Base-by-base conservation (phyloP, 2,113 vertebrate species). In the Oceanites oceanicus region DNA sequence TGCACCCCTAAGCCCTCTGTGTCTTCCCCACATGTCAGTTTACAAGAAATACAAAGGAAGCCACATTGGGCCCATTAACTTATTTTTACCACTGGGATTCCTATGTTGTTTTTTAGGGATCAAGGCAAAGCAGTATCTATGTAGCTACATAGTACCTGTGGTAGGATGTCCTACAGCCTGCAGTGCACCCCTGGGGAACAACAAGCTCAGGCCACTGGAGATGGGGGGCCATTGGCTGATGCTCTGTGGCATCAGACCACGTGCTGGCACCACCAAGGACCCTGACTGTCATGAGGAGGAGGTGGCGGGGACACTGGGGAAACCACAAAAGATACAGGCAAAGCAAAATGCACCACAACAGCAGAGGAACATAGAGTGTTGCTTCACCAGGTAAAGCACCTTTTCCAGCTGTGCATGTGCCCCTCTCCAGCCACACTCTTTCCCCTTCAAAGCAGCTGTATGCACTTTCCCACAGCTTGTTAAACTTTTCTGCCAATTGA, bases 361-460 rank as follows among this genome's bases (percentile, higher is more conserved):
- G 29, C 42, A 56, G 44, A 71, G 58, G n/a, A 85, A 78, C 47
- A 22, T 25, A 15, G 0, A 0, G 7, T 0, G 0, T 25, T 3
- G 1, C 30, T 82, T 86, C 40, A 47, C 14, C 63, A 79, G 32
- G 23, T 72, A 80, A 65, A 92, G 56, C 72, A 81, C 29, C 29
- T 90, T 80, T 88, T 66, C 53, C 47, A 66, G 63, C 44, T 53
- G 9, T 16, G 40, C 16, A 16, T 11, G 26, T 71, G 66, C 47
- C 36, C 2, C 7, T 70, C 78, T 86, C 50, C 56, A 13, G 2
- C 42, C 70, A 50, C 7, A n/a, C 8, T 32, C 52, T 59, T 81
- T 75, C 49, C 58, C 34, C 22, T 85, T 80, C 58, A 56, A 55
- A 92, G 30, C 4, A 3, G 27, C 55, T 47, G 4, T 49, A 36